phyloP scores from a whole-genome alignment of 2,888 invertebrate species.

The Sarcophaga subvicina region DNA sequence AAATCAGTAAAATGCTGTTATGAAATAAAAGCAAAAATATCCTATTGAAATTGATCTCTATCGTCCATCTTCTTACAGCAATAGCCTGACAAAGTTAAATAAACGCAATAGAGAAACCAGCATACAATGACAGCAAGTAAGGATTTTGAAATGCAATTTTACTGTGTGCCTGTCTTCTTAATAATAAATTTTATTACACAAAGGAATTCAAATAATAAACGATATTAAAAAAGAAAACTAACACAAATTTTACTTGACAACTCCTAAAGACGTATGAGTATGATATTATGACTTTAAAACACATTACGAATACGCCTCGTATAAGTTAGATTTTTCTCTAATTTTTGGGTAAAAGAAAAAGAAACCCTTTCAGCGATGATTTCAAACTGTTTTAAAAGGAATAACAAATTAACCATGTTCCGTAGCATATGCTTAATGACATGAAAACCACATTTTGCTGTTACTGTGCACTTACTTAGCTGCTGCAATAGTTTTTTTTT shows the following conservation, averaged over 20 bases:
- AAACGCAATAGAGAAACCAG: neutral
- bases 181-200: constrained; percentile 34
- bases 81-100: neutral
- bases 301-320: neutral
- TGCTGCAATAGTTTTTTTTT: neutral
- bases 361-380: too few species aligned
- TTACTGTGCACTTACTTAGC: neutral
- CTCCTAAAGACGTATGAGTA: neutral
- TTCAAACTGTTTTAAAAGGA: neutral
- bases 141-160: neutral
- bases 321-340: too few species aligned
- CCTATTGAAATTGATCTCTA: too few species aligned
- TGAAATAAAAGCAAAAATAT: too few species aligned
- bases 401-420: constrained; percentile 1
- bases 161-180: neutral
- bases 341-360: too few species aligned
- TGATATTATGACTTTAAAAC: neutral
- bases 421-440: neutral
- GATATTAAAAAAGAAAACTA: neutral
- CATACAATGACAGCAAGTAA: neutral
- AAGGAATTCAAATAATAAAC: constrained; percentile 24
- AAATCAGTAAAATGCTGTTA: neutral
- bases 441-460: constrained; percentile 18
- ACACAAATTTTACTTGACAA: neutral
- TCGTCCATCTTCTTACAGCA: too few species aligned